Evolutionary conservation across 2,113 vertebrate species (phyloP).

Genomic region (Theristicus caerulescens): DNA sequence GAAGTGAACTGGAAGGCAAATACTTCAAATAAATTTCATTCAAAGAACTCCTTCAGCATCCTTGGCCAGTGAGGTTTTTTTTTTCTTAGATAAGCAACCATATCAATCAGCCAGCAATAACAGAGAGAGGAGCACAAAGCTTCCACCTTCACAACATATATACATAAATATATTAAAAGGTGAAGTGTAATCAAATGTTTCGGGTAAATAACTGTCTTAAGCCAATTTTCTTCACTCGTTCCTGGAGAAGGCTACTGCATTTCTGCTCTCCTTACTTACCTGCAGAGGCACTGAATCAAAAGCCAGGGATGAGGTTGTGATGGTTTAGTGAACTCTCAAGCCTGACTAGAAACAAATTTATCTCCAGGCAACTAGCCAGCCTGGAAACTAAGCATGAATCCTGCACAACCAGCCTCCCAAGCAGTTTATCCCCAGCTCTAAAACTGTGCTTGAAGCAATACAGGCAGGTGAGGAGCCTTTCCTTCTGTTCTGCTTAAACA

Average conservation of each 20-base stretch:
- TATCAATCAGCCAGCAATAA: background rate
- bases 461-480: background rate
- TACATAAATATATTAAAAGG: background rate
- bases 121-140: background rate
- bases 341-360: conserved; percentile 9
- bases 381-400: background rate
- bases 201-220: background rate
- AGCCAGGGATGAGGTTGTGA: background rate
- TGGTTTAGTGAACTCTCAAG: background rate
- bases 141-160: background rate
- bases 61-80: fast-evolving
- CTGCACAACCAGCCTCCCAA: background rate
- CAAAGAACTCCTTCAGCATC: background rate
- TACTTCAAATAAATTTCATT: background rate
- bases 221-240: background rate
- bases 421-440: background rate
- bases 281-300: background rate
- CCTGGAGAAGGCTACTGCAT: background rate
- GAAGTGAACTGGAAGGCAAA: background rate
- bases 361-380: conserved; percentile 1
- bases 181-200: background rate
- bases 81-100: background rate
- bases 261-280: background rate
- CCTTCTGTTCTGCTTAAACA: background rate
- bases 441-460: background rate